phyloP scores from a whole-genome alignment of 1,140 invertebrate genomes.

The Melipona quadrifasciata region DNA sequence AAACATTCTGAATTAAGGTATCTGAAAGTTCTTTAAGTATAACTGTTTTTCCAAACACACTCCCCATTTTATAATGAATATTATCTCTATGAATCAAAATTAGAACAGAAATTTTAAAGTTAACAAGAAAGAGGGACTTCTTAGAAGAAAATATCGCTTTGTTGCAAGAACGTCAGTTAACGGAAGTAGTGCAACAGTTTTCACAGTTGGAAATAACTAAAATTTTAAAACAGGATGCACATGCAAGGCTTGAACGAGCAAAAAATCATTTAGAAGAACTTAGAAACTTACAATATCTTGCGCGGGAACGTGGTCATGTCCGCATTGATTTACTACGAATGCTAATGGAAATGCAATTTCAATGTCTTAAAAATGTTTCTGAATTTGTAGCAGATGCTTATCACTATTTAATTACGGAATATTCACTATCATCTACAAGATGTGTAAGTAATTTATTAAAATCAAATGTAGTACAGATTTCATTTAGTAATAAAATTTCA shows the following conservation, averaged over 20 bases:
- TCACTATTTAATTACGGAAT: constrained; percentile 74
- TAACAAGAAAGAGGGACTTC: constrained; percentile 70
- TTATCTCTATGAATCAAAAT: constrained; percentile 36
- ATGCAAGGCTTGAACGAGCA: constrained; percentile 63
- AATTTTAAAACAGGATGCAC: constrained; percentile 66
- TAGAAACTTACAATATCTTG: constrained; percentile 68
- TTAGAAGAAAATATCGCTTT: constrained; percentile 72
- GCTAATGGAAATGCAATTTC: constrained; percentile 74
- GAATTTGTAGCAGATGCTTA: constrained; percentile 73
- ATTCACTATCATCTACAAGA: constrained; percentile 70
- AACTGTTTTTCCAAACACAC: constrained; percentile 26
- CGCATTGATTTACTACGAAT: constrained; percentile 74
- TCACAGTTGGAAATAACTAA: constrained; percentile 66
- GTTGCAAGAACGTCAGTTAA: constrained; percentile 67
- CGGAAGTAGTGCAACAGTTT: constrained; percentile 65
- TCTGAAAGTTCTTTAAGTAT: constrained; percentile 44
- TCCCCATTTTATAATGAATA: neutral
- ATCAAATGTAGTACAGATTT: neutral
- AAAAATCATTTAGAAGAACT: constrained; percentile 68
- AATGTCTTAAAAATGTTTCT: constrained; percentile 67
- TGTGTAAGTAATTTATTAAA: constrained; percentile 68
- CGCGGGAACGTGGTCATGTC: constrained; percentile 73
- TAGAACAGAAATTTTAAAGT: constrained; percentile 71
- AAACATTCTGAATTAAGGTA: constrained; percentile 59
- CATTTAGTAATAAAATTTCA: constrained; percentile 42